A percentile compares a stretch with the other conserved stretches of the same genome.
These are phyloP conservation scores for Drosophila prolongata DNA, from an alignment of 2,888 invertebrate species.

Conservation along the genomic window DNA sequence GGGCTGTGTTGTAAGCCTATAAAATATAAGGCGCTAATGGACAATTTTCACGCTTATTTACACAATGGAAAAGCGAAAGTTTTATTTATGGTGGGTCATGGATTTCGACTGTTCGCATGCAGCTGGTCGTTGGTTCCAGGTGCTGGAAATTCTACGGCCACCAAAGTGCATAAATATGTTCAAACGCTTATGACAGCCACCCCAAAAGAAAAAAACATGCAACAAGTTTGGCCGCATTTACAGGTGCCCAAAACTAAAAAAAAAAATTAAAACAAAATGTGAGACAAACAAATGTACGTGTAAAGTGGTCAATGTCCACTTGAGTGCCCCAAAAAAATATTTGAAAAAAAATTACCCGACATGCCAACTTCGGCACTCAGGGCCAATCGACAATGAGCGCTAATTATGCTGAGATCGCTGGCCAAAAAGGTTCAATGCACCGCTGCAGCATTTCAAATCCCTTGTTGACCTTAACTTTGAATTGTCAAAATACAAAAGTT, in stretches of 20 bases:
- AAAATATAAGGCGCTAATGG: constrained; percentile 65
- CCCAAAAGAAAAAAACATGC: constrained; percentile 54
- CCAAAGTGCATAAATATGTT: constrained; percentile 77
- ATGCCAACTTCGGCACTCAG: constrained; percentile 48
- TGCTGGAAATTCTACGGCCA: constrained; percentile 57
- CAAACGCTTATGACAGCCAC: constrained; percentile 60
- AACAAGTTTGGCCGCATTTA: constrained; percentile 48
- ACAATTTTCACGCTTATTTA: constrained; percentile 64
- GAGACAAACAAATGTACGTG: constrained; percentile 39
- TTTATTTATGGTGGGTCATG: constrained; percentile 48
- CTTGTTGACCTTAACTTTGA: constrained; percentile 80
- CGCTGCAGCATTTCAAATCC: constrained; percentile 76
- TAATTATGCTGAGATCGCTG: constrained; percentile 63
- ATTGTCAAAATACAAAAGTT: constrained; percentile 75
- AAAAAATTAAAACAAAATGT: constrained; percentile 19
- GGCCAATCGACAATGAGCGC: constrained; percentile 70
- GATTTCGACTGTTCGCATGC: constrained; percentile 32
- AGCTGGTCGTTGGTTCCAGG: constrained; percentile 23
- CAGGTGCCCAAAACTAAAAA: constrained; percentile 34
- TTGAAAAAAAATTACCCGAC: constrained; percentile 33
- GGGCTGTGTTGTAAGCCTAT: constrained; percentile 46
- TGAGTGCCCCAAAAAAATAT: constrained; percentile 51
- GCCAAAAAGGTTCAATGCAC: constrained; percentile 68
- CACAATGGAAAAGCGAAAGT: constrained; percentile 73
- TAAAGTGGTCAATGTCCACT: constrained; percentile 62